These are phyloP conservation scores for Chiloscyllium plagiosum DNA, from an alignment of 2,113 vertebrate genomes.

Conservation along the genomic window DNA sequence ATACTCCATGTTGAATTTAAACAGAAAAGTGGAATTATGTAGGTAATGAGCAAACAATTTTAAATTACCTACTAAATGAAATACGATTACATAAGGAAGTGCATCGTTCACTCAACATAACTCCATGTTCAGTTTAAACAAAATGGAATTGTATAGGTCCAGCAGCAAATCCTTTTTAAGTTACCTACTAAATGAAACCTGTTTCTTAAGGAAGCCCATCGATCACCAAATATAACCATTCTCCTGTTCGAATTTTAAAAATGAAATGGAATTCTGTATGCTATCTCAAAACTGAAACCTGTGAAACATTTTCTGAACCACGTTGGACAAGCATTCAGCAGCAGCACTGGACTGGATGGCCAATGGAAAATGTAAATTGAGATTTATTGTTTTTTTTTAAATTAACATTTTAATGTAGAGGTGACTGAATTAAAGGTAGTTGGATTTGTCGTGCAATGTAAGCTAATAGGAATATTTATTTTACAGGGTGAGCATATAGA, in stretches of 20 bases:
- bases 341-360: conserved; percentile 30
- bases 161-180: conserved; percentile 17
- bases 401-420: background rate
- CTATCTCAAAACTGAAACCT: conserved; percentile 16
- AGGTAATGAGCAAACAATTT: conserved; percentile 28
- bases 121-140: conserved; percentile 29
- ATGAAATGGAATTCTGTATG: conserved; percentile 33
- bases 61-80: conserved; percentile 28
- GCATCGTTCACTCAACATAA: conserved; percentile 26
- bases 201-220: conserved; percentile 29
- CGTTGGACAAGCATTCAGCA: conserved; percentile 16
- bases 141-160: conserved; percentile 21
- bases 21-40: conserved; percentile 25
- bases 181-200: conserved; percentile 33
- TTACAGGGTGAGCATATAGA: conserved; percentile 25
- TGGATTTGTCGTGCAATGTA: background rate
- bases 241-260: conserved; percentile 31
- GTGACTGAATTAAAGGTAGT: background rate
- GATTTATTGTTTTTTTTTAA: conserved; percentile 15
- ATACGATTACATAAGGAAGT: conserved; percentile 19
- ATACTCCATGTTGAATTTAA: conserved; percentile 32
- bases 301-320: conserved; percentile 17
- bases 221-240: conserved; percentile 30
- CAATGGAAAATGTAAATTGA: conserved; percentile 25
- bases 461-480: background rate